Percentiles rank a stretch among this genome's conserved stretches.
Evolutionary conservation across 1,140 invertebrate genomes (phyloP).

Genomic region (Drosophila paulistorum): DNA sequence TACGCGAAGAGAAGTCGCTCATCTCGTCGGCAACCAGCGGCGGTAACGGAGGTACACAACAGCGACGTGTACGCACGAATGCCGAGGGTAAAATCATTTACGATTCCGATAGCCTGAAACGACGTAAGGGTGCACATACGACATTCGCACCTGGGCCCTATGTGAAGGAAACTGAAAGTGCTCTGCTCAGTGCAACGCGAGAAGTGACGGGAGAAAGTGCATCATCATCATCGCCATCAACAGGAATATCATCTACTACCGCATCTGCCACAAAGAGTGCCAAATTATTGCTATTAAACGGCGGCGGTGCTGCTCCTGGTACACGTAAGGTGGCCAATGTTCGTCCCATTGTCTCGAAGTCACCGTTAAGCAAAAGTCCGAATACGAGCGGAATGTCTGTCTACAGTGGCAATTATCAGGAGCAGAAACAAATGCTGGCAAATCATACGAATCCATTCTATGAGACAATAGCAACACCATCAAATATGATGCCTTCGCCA

Average conservation of each 20-base stretch:
- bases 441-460: constrained; percentile 80
- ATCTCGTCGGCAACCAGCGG: constrained; percentile 32
- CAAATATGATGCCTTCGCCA: constrained; percentile 74
- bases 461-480: constrained; percentile 52
- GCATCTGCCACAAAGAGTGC: constrained; percentile 51
- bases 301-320: constrained; percentile 52
- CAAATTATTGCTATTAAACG: constrained; percentile 68
- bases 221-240: constrained; percentile 31
- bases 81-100: constrained; percentile 95
- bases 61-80: constrained; percentile 90
- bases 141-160: constrained; percentile 93
- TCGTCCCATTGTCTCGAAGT: constrained; percentile 71
- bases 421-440: constrained; percentile 72
- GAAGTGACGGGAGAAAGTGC: constrained; percentile 65
- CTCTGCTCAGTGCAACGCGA: constrained; percentile 65
- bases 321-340: constrained; percentile 81
- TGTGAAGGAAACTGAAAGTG: constrained; percentile 86
- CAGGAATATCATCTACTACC: constrained; percentile 20
- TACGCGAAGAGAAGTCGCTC: constrained; percentile 72
- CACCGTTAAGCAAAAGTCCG: constrained; percentile 54
- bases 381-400: constrained; percentile 34
- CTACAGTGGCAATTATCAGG: constrained; percentile 61
- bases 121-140: constrained; percentile 91
- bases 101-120: constrained; percentile 92
- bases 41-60: constrained; percentile 16